A percentile compares a stretch with the other conserved stretches of the same genome.
phyloP scores from a whole-genome alignment of 2,797 vertebrate genomes.

The Agapornis canus region DNA sequence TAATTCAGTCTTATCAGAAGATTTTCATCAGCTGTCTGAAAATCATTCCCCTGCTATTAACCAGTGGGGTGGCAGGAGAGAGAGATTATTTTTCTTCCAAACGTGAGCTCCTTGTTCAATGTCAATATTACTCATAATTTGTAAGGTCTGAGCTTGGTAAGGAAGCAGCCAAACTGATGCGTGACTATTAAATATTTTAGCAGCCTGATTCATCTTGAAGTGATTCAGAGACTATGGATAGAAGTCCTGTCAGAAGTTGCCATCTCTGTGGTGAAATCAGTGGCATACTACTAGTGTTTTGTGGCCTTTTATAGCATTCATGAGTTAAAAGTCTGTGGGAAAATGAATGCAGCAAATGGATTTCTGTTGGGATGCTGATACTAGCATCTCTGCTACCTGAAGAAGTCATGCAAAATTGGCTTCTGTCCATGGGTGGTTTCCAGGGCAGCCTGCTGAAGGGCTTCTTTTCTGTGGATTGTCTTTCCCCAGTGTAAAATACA shows the following conservation, averaged over 20 bases:
- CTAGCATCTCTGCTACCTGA: background rate
- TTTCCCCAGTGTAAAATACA: background rate
- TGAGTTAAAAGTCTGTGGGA: background rate
- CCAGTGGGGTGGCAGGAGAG: background rate
- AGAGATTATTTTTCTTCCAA: background rate
- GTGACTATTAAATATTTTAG: constrained; percentile 42
- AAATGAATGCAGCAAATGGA: background rate
- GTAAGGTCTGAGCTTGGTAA: constrained; percentile 4
- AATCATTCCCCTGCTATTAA: background rate
- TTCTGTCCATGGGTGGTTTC: background rate
- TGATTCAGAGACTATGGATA: constrained; percentile 56
- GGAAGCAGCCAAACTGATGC: constrained; percentile 17
- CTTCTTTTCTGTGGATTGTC: background rate
- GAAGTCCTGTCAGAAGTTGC: background rate
- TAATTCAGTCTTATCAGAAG: background rate
- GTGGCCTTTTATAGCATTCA: background rate
- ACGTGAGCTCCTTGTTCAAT: background rate
- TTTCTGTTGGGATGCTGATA: background rate
- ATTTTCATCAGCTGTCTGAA: background rate
- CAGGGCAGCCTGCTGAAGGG: background rate
- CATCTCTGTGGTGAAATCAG: background rate
- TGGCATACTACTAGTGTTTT: background rate
- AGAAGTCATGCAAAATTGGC: background rate
- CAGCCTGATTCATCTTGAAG: constrained; percentile 50
- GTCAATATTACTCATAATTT: constrained; percentile 10